Evolutionary conservation across 2,797 vertebrate genomes (phyloP).

Genomic region (Cetoscarus ocellatus): DNA sequence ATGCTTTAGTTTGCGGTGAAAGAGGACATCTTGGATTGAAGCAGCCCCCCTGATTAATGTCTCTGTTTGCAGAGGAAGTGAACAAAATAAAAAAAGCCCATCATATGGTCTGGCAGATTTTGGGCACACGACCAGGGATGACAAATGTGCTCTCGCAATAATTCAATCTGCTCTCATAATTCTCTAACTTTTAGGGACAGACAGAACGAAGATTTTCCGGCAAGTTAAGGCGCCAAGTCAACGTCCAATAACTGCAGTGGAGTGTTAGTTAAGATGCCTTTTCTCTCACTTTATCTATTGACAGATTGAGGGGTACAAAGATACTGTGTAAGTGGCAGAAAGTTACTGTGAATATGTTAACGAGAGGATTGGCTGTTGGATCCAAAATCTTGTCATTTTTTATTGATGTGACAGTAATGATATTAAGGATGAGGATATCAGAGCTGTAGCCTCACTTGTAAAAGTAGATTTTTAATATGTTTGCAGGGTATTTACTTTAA

Average conservation of each 20-base stretch:
- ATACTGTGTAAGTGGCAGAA: slow-evolving; percentile 83
- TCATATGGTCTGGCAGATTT: slow-evolving; percentile 93
- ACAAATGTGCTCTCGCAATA: slow-evolving; percentile 90
- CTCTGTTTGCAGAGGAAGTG: slow-evolving; percentile 86
- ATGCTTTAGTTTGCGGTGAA: slow-evolving; percentile 58
- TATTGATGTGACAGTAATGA: slow-evolving; percentile 67
- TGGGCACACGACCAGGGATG: slow-evolving; percentile 87
- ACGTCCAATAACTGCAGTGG: slow-evolving; percentile 85
- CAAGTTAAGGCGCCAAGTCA: slow-evolving; percentile 86
- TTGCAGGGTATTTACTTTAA: slow-evolving; percentile 10
- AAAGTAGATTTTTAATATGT: slow-evolving; percentile 21
- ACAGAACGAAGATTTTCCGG: slow-evolving; percentile 84
- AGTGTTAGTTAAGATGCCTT: slow-evolving; percentile 85
- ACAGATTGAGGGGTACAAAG: slow-evolving; percentile 87
- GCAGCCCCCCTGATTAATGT: slow-evolving; percentile 76
- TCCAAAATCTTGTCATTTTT: slow-evolving; percentile 78
- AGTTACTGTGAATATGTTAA: slow-evolving; percentile 86
- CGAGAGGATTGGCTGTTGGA: slow-evolving; percentile 73
- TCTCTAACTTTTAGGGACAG: slow-evolving; percentile 89
- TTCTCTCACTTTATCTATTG: slow-evolving; percentile 82
- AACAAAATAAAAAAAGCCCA: slow-evolving; percentile 88
- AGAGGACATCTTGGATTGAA: slow-evolving; percentile 71
- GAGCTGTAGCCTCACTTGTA: slow-evolving; percentile 34
- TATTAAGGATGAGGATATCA: slow-evolving; percentile 59
- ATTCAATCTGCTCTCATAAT: slow-evolving; percentile 91